Evolutionary conservation across 1,140 invertebrate genomes (phyloP).

Genomic region (Plutomurus gul): DNA sequence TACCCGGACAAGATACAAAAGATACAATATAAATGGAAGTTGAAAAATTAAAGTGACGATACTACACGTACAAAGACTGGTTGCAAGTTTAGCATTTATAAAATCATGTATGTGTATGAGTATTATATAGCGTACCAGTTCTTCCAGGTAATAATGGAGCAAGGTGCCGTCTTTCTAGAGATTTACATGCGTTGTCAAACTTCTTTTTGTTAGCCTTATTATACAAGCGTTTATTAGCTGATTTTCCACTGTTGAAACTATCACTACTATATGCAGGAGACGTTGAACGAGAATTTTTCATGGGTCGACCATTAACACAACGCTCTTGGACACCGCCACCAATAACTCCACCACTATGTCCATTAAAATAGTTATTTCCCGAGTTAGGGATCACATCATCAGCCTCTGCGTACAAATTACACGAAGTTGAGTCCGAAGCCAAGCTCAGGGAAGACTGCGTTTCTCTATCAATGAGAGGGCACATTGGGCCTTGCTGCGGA

Average conservation of each 20-base stretch:
- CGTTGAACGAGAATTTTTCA: slow-evolving; percentile 52
- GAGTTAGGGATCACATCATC: slow-evolving; percentile 50
- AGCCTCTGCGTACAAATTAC: slow-evolving; percentile 53
- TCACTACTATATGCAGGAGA: slow-evolving; percentile 54
- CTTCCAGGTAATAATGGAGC: slow-evolving; percentile 52
- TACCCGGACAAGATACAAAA: not conserved
- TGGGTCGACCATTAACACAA: slow-evolving; percentile 30
- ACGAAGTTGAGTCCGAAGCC: slow-evolving; percentile 54
- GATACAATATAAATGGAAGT: not conserved
- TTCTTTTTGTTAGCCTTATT: slow-evolving; percentile 53
- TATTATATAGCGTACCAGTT: slow-evolving; percentile 40
- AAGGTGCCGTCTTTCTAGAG: slow-evolving; percentile 50
- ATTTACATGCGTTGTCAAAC: slow-evolving; percentile 53
- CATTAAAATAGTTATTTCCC: slow-evolving; percentile 43
- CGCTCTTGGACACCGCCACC: not conserved
- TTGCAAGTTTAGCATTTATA: too few species aligned
- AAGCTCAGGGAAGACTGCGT: slow-evolving; percentile 62
- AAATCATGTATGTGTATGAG: too few species aligned
- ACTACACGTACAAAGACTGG: too few species aligned
- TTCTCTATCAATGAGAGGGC: slow-evolving; percentile 59
- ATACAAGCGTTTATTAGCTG: slow-evolving; percentile 52
- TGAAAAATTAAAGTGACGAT: too few species aligned
- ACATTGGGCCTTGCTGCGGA: slow-evolving; percentile 48
- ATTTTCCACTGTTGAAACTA: slow-evolving; percentile 54
- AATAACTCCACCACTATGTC: slow-evolving; percentile 28